Percentiles rank a stretch among this genome's conserved stretches.
phyloP scores from a whole-genome alignment of 2,113 vertebrate species.

The Illadopsis cleaveri region DNA sequence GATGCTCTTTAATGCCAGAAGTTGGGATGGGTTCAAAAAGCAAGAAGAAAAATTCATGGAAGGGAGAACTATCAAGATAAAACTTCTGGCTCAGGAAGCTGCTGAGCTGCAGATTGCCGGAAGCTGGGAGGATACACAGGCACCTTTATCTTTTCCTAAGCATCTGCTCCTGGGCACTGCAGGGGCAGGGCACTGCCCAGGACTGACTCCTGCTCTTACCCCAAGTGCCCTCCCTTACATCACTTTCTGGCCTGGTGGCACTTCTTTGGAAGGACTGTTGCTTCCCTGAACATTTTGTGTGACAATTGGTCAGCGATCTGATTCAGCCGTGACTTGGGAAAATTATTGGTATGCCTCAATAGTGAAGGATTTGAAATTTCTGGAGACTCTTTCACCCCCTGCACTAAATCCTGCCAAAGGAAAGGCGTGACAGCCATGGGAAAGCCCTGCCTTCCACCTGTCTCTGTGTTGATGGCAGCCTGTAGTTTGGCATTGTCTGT shows the following conservation, averaged over 20 bases:
- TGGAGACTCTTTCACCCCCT: background rate
- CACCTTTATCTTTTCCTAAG: background rate
- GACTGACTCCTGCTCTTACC: background rate
- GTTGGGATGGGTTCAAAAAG: conserved; percentile 35
- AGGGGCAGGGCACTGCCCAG: background rate
- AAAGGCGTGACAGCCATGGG: background rate
- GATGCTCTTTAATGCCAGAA: conserved; percentile 20
- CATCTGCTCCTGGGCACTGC: conserved; percentile 12
- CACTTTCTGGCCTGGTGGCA: background rate
- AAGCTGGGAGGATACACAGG: conserved; percentile 17
- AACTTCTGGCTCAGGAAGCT: conserved; percentile 25
- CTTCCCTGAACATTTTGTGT: background rate
- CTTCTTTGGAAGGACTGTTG: background rate
- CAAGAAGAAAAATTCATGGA: conserved; percentile 49
- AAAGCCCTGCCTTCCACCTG: background rate
- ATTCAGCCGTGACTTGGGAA: background rate
- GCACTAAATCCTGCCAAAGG: background rate
- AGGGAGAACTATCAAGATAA: conserved; percentile 40
- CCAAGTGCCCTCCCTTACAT: background rate
- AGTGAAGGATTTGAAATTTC: background rate
- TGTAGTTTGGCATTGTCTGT: background rate
- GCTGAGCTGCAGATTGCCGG: background rate
- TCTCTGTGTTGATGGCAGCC: background rate
- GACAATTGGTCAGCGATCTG: background rate
- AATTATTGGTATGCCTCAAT: background rate